phyloP scores from a whole-genome alignment of 1,140 invertebrate species.

The Heterodera schachtii region DNA sequence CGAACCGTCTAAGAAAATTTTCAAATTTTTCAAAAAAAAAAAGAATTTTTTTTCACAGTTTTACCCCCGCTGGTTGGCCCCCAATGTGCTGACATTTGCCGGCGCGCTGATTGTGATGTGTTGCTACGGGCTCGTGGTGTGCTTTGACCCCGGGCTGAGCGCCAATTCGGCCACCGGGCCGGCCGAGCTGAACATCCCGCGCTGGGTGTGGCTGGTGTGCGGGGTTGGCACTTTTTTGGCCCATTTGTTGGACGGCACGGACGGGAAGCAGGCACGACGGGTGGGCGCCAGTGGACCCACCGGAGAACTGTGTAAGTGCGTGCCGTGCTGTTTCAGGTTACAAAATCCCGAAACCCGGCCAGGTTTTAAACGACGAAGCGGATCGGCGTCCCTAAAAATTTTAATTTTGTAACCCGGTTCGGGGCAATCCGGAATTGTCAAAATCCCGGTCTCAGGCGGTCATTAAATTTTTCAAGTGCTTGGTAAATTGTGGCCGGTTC shows the following conservation, averaged over 20 bases:
- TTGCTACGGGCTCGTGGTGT: slow-evolving; percentile 58
- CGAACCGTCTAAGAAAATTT: too few species aligned
- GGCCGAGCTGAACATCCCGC: slow-evolving; percentile 64
- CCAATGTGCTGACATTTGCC: slow-evolving; percentile 92
- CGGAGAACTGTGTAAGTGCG: slow-evolving; percentile 68
- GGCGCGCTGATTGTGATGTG: slow-evolving; percentile 70
- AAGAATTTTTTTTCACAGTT: slow-evolving; percentile 58
- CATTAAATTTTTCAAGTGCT: background rate
- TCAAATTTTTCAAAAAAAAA: background rate
- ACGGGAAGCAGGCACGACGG: slow-evolving; percentile 70
- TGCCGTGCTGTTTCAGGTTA: too few species aligned
- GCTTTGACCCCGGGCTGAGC: slow-evolving; percentile 51
- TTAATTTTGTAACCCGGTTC: too few species aligned
- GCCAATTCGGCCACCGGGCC: slow-evolving; percentile 51
- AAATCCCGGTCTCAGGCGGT: too few species aligned
- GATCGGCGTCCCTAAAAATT: too few species aligned
- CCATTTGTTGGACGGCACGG: slow-evolving; percentile 70
- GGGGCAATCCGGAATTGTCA: too few species aligned
- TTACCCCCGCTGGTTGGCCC: slow-evolving; percentile 74
- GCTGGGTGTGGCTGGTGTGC: slow-evolving; percentile 69
- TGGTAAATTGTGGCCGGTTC: too few species aligned
- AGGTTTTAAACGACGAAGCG: too few species aligned
- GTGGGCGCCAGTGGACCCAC: slow-evolving; percentile 69
- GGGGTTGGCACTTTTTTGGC: slow-evolving; percentile 69
- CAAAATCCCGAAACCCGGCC: too few species aligned